Percentiles rank a stretch among this genome's conserved stretches.
Evolutionary conservation across 2,797 vertebrate genomes (phyloP).

Genomic region (Cottoperca gobio): DNA sequence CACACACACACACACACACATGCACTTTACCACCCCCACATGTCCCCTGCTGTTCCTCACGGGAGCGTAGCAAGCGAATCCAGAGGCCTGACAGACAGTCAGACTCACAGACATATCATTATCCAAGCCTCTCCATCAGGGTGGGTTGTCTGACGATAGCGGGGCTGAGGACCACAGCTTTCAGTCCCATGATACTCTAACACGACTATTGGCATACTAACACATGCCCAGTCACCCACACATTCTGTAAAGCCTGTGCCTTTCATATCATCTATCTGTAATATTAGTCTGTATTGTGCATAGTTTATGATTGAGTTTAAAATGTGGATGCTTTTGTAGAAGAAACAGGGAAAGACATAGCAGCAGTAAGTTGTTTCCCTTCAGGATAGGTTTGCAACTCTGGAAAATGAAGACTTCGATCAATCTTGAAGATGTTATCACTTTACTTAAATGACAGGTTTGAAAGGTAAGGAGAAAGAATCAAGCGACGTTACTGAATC

Average conservation of each 20-base stretch:
- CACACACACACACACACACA: conserved; percentile 48
- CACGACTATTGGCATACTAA: conserved; percentile 73
- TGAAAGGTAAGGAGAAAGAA: not conserved
- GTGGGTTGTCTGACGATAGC: conserved; percentile 74
- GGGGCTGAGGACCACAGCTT: conserved; percentile 69
- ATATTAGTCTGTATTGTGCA: conserved; percentile 18
- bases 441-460: conserved; percentile 3
- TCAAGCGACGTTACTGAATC: not conserved
- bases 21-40: conserved; percentile 72
- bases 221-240: conserved; percentile 62
- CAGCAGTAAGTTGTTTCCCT: conserved; percentile 19
- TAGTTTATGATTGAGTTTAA: conserved; percentile 4
- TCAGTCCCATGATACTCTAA: conserved; percentile 62
- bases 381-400: conserved; percentile 5
- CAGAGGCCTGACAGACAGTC: conserved; percentile 74
- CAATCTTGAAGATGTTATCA: conserved; percentile 4
- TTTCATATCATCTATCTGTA: conserved; percentile 45
- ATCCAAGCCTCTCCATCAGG: conserved; percentile 77
- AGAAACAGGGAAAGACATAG: conserved; percentile 4
- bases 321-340: conserved; percentile 9
- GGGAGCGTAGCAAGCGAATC: conserved; percentile 66
- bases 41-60: conserved; percentile 72
- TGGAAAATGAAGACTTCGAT: conserved; percentile 1
- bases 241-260: conserved; percentile 39
- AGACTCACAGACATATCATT: conserved; percentile 82